Base-by-base conservation (phyloP, 2,888 invertebrate genomes). In the Agriotes lineatus region DNA sequence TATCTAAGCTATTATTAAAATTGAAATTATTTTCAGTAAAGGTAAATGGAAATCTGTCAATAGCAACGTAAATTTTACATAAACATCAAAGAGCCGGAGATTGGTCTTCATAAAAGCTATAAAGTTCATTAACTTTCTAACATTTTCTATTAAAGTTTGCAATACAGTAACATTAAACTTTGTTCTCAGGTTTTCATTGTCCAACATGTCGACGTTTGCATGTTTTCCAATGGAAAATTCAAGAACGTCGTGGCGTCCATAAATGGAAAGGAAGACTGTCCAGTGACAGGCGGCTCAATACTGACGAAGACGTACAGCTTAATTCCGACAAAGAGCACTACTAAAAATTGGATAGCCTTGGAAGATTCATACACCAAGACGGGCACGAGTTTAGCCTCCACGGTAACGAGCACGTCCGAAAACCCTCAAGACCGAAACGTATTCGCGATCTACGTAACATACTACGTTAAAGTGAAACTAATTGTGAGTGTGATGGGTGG, bases 191-290 rank as follows among this genome's bases (percentile, higher is more conserved):
- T 93, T 3, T 89, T 94, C 79, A 90, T 95, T 64, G 92, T 96
- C 1, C 96, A 96, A 81, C 94, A 95, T 83, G 96, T 96, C 19
- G 95, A 96, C 81, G 96, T 97, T 0, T 96, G 96, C 84, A 96
- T 97, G 93, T 95, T 96, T 85, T 96, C 96, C 74, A 95, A 96
- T 79, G 96, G 96, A 0, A 96, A 96, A 85, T 96, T 96, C 86
- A 96, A 96, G 85, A 96, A 96, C 82, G 91, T 94, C n/a, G 95
- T 96, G 0, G 95, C 94, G 0, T 80, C 86, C 70, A 80, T 88
- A 54, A 89, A 90, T 70, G 87, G 89, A 67, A 88, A 87, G 69
- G 89, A 90, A 0, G 88, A 87, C 67, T 89, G 88, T 76, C 91
- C 92, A 0, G 87, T 94, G 4, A 83, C 88, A 35, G 90, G 93